Percentiles rank a stretch among this genome's conserved stretches.
These are phyloP conservation scores for Cataglyphis livida DNA, from an alignment of 2,888 invertebrate genomes.

Conservation along the genomic window DNA sequence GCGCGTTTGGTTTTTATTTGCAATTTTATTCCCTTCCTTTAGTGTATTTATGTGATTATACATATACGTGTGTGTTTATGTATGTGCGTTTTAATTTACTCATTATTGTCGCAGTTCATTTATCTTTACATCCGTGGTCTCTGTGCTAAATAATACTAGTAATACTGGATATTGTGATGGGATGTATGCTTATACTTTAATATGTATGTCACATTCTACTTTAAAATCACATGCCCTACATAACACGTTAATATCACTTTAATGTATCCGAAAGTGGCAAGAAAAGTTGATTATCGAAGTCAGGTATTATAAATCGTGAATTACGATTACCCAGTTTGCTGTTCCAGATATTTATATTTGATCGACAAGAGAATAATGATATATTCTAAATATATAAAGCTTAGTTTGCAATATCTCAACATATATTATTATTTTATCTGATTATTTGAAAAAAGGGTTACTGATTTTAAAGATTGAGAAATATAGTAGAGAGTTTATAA, in stretches of 20 bases:
- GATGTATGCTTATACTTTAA: neutral
- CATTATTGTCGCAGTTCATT: neutral
- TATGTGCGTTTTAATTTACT: neutral
- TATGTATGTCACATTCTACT: conserved; percentile 12
- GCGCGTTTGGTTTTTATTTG: neutral
- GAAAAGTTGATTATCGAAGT: conserved; percentile 10
- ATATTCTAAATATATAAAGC: neutral
- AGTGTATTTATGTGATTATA: neutral
- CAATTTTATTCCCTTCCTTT: neutral
- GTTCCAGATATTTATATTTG: neutral
- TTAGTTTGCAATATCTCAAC: neutral
- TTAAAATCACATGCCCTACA: conserved; percentile 15
- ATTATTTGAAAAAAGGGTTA: too few relatives aligned
- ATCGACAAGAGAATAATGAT: neutral
- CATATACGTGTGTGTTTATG: neutral
- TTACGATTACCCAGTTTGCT: neutral
- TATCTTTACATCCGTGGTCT: neutral
- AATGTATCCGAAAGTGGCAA: conserved; percentile 6
- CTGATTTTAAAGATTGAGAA: too few relatives aligned
- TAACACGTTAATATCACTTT: conserved; percentile 8
- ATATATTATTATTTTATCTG: too few relatives aligned
- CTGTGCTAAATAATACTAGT: neutral
- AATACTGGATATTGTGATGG: neutral
- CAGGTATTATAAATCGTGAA: neutral
- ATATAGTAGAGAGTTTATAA: too few relatives aligned